phyloP scores from a whole-genome alignment of 2,113 vertebrate genomes.

The Gasterosteus nipponicus region DNA sequence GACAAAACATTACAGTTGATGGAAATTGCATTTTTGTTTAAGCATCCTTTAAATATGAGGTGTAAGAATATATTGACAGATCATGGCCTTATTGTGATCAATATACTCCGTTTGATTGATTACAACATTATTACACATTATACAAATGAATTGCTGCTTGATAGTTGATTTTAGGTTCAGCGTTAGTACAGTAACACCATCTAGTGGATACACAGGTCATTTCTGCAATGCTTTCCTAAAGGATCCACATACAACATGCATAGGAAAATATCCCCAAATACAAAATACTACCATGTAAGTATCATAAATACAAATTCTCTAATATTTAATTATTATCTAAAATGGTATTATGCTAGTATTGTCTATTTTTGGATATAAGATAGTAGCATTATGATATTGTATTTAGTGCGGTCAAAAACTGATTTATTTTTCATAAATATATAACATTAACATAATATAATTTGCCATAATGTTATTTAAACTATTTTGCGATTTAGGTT shows the following conservation, averaged over 20 bases:
- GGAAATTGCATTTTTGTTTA: background rate
- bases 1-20: background rate
- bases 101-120: background rate
- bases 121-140: background rate
- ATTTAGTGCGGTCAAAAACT: background rate
- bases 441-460: background rate
- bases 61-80: background rate
- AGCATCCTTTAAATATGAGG: background rate
- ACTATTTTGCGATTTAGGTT: background rate
- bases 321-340: too few relatives aligned
- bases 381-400: background rate
- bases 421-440: background rate
- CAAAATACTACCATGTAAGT: background rate
- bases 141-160: background rate
- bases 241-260: background rate
- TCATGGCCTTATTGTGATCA: background rate
- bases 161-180: background rate
- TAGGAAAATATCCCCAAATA: background rate
- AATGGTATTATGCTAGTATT: background rate
- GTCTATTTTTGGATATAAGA: background rate
- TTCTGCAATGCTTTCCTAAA: background rate
- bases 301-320: too few relatives aligned
- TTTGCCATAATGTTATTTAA: background rate
- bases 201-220: constrained; percentile 36
- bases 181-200: constrained; percentile 5